Evolutionary conservation across 2,113 vertebrate genomes (phyloP), one percentile per base, ranked within the genome.

Genomic region (Scortum barcoo): DNA sequence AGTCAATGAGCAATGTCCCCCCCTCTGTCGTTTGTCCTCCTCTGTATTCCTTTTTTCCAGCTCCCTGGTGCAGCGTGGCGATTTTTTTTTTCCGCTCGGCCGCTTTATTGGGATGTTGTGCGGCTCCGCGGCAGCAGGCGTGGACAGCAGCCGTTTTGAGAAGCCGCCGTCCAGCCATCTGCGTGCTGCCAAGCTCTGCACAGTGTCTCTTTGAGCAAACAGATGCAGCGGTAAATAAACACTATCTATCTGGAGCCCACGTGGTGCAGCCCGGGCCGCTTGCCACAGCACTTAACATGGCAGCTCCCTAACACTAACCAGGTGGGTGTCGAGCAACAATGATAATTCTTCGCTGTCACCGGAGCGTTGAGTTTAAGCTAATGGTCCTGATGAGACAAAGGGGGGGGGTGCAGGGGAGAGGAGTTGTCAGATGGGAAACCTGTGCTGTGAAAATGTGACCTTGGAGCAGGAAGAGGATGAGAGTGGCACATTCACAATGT

Each of bases 171-270:
- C 53, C 65, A 30, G 77, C 90, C 93, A 92, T 93, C 89, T 92
- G 93, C 51, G 51, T n/a, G 62, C 85, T 68, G 78, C 85, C 79
- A 76, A 76, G 86, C 84, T 74, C 76, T 57, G 44, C 81, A 42
- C 65, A 40, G 56, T n/a, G 77, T 72, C 74, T 77, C 85, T 63
- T 54, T 61, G 75, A 77, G 51, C 42, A 81, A 89, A 91, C 93
- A 94, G 93, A 94, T 92, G 92, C 89, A 74, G 74, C 13, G 12
- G 78, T 87, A 92, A 90, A 94, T 91, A 93, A 90, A 91, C 89
- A 84, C 87, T 24, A 94, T 93, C 78, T 90, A 89, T 94, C 86
- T 89, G 68, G 30, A 60, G 61, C 26, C 75, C 78, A 40, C 68
- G 36, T 72, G 77, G 48, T 68, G 61, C 58, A n/a, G 65, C 72